Base-by-base conservation (phyloP, 2,797 vertebrate genomes). In the Ceyx erithaca region DNA sequence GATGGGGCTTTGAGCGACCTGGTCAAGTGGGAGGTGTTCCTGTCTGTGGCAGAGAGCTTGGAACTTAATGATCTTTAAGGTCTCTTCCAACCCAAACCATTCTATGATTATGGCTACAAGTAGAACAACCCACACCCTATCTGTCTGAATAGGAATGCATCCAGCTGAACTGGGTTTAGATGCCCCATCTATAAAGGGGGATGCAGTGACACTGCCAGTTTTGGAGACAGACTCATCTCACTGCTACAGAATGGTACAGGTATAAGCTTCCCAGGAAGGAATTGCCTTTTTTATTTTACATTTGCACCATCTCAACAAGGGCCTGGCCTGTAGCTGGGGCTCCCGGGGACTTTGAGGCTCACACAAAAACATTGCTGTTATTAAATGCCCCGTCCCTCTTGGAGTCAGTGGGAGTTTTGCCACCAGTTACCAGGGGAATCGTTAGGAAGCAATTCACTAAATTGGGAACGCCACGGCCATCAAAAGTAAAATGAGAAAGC, bases 341-440 rank as follows among this genome's bases (percentile, higher is more conserved):
- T 68, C 46, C 0, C 0, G 1, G 40, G 48, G 41, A n/a, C 25
- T 43, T n/a, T 20, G 40, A 40, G 14, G 49, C 2, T 2, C n/a
- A 1, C 81, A 8, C 25, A 0, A 23, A n/a, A 40, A 70, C 20
- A 2, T 1, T 1, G 67, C 81, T 3, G 46, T 4, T 14, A 67
- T 3, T 18, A 49, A 64, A 11, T 2, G 30, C 75, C 89, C 81
- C 3, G 41, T 31, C 62, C 79, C 69, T 75, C 22, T 17, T 23
- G 37, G 49, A 77, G 45, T 35, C 81, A 4, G 72, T 2, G 59
- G 66, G 84, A 72, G 31, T 40, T 78, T n/a, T 79, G 91, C 89
- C 92, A 76, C 87, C 52, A 1, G 17, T 41, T 15, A 22, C 62
- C 89, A 14, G 55, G 81, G 81, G 66, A 75, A 31, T 85, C 12